Percentiles rank a stretch among this genome's conserved stretches.
phyloP scores from a whole-genome alignment of 2,888 invertebrate species.

The Lasioglossum calceatum region DNA sequence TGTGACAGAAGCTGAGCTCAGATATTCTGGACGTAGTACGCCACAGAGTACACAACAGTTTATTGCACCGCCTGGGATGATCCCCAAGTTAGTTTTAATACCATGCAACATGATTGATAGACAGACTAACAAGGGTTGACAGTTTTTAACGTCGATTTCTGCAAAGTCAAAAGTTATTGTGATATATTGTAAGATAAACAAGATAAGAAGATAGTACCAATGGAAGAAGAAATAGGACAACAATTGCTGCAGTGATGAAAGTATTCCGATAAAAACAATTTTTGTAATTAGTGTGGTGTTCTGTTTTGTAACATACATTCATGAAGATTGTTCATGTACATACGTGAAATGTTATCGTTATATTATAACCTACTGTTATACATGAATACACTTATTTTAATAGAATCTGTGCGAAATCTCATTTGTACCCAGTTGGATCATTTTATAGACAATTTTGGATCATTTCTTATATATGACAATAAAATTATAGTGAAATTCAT shows the following conservation, averaged over 20 bases:
- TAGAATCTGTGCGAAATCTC: conserved; percentile 12
- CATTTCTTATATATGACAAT: background rate
- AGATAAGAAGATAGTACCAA: background rate
- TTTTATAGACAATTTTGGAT: background rate
- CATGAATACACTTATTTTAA: conserved; percentile 53
- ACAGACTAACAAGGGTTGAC: conserved; percentile 65
- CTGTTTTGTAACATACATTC: conserved; percentile 23
- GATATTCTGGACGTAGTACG: conserved; percentile 60
- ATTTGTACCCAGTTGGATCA: background rate
- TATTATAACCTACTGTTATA: conserved; percentile 49
- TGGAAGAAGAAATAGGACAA: background rate
- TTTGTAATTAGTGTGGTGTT: conserved; percentile 29
- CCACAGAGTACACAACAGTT: conserved; percentile 73
- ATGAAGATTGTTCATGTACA: conserved; percentile 28
- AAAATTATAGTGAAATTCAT: background rate
- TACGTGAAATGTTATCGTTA: conserved; percentile 30
- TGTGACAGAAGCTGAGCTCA: conserved; percentile 79
- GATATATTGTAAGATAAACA: conserved; percentile 18
- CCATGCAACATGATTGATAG: conserved; percentile 82
- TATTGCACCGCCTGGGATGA: conserved; percentile 76
- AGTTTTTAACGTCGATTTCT: background rate
- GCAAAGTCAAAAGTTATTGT: background rate
- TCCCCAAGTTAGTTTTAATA: conserved; percentile 81
- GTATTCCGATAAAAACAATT: conserved; percentile 16
- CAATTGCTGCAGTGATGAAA: background rate